These are phyloP conservation scores for Hyphantria cunea DNA, from an alignment of 1,140 invertebrate species.

Conservation along the genomic window DNA sequence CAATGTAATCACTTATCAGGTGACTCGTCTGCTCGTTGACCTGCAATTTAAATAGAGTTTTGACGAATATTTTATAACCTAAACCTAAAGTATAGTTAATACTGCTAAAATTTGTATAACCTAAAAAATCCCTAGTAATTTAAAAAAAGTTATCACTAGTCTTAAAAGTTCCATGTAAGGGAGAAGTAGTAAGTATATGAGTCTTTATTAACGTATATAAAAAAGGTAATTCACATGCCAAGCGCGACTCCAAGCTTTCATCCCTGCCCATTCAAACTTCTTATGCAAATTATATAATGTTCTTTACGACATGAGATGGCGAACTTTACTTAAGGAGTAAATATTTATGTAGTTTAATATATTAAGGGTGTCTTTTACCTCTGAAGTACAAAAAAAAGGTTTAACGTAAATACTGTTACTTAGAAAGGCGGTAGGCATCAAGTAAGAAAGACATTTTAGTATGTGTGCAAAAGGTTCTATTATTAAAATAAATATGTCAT, in stretches of 20 bases:
- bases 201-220: conserved; percentile 72
- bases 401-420: conserved; percentile 4
- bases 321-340: conserved; percentile 73
- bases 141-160: too few species aligned
- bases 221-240: conserved; percentile 73
- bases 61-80: too few species aligned
- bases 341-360: conserved; percentile 60
- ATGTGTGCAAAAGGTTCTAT: too few species aligned
- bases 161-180: conserved; percentile 10
- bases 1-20: too few species aligned
- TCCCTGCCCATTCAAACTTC: conserved; percentile 72
- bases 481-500: too few species aligned
- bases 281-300: conserved; percentile 78
- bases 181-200: conserved; percentile 50
- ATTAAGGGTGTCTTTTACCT: conserved; percentile 34
- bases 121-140: too few species aligned
- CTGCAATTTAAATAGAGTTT: too few species aligned
- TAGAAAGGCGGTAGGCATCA: too few species aligned
- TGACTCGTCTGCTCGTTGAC: too few species aligned
- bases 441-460: too few species aligned
- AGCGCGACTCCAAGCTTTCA: conserved; percentile 67
- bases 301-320: conserved; percentile 74
- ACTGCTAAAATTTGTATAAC: too few species aligned
- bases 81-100: too few species aligned
- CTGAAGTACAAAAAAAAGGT: conserved; percentile 19